A percentile compares a stretch with the other conserved stretches of the same genome.
phyloP scores from a whole-genome alignment of 2,113 vertebrate genomes.

The Aleadryas rufinucha region DNA sequence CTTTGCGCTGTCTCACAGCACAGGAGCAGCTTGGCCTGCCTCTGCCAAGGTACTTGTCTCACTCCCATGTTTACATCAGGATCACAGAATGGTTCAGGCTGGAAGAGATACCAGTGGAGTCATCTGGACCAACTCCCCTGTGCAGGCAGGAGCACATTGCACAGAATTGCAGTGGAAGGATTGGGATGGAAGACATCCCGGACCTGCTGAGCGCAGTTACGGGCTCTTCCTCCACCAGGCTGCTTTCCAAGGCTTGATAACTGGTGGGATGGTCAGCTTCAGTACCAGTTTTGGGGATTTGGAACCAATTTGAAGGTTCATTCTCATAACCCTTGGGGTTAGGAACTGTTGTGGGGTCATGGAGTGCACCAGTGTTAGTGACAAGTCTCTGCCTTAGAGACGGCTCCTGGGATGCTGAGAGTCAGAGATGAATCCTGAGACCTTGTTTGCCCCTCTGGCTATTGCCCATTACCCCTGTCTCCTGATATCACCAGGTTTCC shows the following conservation, averaged over 20 bases:
- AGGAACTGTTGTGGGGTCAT: not conserved
- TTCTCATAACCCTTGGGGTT: not conserved
- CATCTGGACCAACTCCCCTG: not conserved
- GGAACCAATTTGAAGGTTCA: not conserved
- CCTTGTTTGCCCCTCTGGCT: not conserved
- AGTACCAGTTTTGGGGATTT: too few species aligned
- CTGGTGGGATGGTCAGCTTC: not conserved
- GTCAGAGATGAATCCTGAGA: fast-evolving
- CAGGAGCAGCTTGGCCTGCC: not conserved
- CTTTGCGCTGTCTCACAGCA: not conserved
- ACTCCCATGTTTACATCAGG: not conserved
- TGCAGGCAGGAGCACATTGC: not conserved
- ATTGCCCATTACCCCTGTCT: not conserved
- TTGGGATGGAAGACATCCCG: not conserved
- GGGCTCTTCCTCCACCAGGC: not conserved
- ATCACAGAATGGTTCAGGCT: not conserved
- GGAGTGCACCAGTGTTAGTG: not conserved
- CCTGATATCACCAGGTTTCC: not conserved
- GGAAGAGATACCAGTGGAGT: not conserved
- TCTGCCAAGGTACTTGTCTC: not conserved
- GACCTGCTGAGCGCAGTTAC: not conserved
- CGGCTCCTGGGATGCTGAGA: not conserved
- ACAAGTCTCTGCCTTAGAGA: not conserved
- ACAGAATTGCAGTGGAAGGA: not conserved
- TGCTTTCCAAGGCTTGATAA: not conserved